Base-by-base conservation (phyloP, 2,888 invertebrate species). In the Phyllotreta striolata region DNA sequence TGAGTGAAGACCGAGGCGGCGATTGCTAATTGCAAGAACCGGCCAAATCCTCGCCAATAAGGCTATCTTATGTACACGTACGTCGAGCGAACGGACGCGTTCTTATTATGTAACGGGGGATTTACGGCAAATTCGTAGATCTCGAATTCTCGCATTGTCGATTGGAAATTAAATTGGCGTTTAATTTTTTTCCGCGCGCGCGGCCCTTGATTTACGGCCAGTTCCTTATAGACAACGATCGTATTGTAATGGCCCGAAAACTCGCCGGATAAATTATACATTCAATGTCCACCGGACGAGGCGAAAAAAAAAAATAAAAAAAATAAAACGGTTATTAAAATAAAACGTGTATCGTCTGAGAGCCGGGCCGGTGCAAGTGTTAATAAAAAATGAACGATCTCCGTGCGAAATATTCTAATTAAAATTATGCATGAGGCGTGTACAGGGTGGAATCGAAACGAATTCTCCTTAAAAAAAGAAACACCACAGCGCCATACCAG, bases 11-110 rank as follows among this genome's bases (percentile, higher is more conserved):
- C 65, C 49, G 41, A 51, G 66, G 46, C 66, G 66, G 58, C 67
- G 63, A 59, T 58, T 65, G 64, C 72, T 72, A 72, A 72, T 72
- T 72, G 72, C 72, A 57, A 65, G 65, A 58, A 66, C 64, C 56
- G 62, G 67, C 71, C 60, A 63, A 66, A 65, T 64, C 63, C 54
- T 60, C 47, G 56, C 68, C 55, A 56, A 67, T 68, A 72, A 60
- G 70, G 70, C 71, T 72, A 72, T 72, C 71, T 62, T 64, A 52
- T 54, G 43, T 37, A 12, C 38, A n/a, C 49, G 38, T 37, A 34
- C 47, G 40, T 58, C 9, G 13, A 40, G 41, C 46, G 47, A 51
- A 52, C 62, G 47, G 62, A 49, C 54, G 52, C 59, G 60, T 64
- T 63, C 66, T 69, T 59, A 62, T 66, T 68, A 65, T 54, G 66